Evolutionary conservation across 2,888 invertebrate species (phyloP).

Genomic region (Drosophila merina): DNA sequence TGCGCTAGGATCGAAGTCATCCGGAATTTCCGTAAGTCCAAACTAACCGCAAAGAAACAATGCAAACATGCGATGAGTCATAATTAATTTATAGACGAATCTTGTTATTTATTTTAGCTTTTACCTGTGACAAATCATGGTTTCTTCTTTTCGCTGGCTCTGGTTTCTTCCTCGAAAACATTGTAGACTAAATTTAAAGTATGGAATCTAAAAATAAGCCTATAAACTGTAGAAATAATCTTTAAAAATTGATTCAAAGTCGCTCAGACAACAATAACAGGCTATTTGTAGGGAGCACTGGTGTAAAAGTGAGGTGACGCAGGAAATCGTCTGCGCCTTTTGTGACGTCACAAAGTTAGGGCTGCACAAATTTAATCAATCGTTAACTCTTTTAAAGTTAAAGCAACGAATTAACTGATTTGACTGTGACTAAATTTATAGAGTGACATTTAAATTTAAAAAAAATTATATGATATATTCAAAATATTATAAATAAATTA

Average conservation of each 20-base stretch:
- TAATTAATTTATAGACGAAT: conserved; percentile 53
- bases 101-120: conserved; percentile 12
- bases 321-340: background rate
- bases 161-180: conserved; percentile 82
- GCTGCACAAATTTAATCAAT: background rate
- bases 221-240: background rate
- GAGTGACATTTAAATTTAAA: too few relatives aligned
- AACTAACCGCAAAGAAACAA: conserved; percentile 85
- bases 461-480: too few relatives aligned
- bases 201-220: background rate
- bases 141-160: conserved; percentile 78
- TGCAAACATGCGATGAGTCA: conserved; percentile 52
- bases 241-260: conserved; percentile 46
- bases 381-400: too few relatives aligned
- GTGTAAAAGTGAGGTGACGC: conserved; percentile 4
- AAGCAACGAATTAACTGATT: too few relatives aligned
- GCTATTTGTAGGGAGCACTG: conserved; percentile 10
- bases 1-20: conserved; percentile 86
- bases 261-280: conserved; percentile 44
- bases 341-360: conserved; percentile 1
- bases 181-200: conserved; percentile 40
- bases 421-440: too few relatives aligned
- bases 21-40: conserved; percentile 90
- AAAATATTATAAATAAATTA: too few relatives aligned
- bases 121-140: conserved; percentile 82